Conservation (phyloP, 2,797 vertebrate genomes). For the Sebastes kiyomatsui region DNA sequence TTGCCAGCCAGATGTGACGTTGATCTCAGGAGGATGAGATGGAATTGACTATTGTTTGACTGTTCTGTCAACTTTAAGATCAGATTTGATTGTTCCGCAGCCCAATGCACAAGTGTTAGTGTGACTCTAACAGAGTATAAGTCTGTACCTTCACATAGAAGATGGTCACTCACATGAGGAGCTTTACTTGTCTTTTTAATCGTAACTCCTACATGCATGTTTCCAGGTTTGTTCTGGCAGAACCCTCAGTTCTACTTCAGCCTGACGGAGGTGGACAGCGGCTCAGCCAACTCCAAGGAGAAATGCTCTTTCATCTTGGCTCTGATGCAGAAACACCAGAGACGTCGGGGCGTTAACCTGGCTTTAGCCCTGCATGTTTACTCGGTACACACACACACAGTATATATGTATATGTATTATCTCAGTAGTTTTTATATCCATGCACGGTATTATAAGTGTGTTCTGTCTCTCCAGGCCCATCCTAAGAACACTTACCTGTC, state of each 20-base stretch:
- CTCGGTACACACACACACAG: conserved; percentile 63
- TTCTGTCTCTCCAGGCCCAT: conserved; percentile 55
- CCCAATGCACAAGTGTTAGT: background rate
- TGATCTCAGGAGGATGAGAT: background rate
- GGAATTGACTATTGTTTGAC: background rate
- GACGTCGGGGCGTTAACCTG: conserved; percentile 60
- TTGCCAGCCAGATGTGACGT: background rate
- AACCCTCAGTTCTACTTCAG: conserved; percentile 80
- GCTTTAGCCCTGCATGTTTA: conserved; percentile 72
- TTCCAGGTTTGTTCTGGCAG: conserved; percentile 65
- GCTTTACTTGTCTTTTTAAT: background rate
- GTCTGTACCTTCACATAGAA: background rate
- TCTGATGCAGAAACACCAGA: conserved; percentile 83
- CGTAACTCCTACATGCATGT: background rate
- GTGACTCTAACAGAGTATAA: background rate
- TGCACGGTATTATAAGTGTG: background rate
- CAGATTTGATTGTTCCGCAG: background rate
- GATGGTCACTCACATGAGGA: background rate
- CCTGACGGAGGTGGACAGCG: conserved; percentile 62
- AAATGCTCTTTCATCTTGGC: conserved; percentile 82
- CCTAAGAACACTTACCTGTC: conserved; percentile 42
- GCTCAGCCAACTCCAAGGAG: conserved; percentile 8
- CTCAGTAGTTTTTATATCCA: background rate
- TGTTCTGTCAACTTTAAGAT: background rate
- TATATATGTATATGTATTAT: no score